Evolutionary conservation across 2,113 vertebrate genomes (phyloP).

Genomic region (Leucosticte australis): DNA sequence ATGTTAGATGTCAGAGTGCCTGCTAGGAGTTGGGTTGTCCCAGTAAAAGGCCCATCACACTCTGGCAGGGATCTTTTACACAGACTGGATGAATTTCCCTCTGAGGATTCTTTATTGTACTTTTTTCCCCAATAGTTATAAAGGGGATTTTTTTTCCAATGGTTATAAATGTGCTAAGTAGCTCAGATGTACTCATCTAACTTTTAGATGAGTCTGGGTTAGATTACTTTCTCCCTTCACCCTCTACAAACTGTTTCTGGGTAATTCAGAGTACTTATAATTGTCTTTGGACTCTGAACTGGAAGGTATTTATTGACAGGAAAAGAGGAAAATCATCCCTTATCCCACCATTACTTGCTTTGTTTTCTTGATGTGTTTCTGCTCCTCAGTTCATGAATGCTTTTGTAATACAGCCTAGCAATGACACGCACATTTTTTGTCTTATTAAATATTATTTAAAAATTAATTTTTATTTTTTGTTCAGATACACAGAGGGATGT

Average conservation of each 20-base stretch:
- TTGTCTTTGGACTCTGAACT: background rate
- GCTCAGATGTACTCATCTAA: background rate
- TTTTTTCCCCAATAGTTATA: background rate
- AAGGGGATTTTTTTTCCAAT: background rate
- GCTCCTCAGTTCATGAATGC: background rate
- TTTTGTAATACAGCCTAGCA: background rate
- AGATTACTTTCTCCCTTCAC: background rate
- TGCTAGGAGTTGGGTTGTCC: rapidly evolving
- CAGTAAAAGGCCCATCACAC: background rate
- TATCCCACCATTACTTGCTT: rapidly evolving
- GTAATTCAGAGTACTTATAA: background rate
- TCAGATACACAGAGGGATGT: background rate
- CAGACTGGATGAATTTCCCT: background rate
- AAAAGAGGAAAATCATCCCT: background rate
- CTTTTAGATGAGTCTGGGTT: background rate
- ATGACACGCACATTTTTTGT: background rate
- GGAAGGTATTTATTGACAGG: background rate
- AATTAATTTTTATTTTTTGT: background rate
- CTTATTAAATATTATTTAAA: background rate
- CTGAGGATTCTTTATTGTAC: background rate
- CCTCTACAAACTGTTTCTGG: background rate
- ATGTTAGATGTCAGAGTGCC: background rate
- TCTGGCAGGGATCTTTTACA: background rate
- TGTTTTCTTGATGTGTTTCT: background rate
- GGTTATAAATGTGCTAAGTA: background rate